These are phyloP conservation scores for Drosophila prostipennis DNA, from an alignment of 2,888 invertebrate genomes.

Conservation along the genomic window DNA sequence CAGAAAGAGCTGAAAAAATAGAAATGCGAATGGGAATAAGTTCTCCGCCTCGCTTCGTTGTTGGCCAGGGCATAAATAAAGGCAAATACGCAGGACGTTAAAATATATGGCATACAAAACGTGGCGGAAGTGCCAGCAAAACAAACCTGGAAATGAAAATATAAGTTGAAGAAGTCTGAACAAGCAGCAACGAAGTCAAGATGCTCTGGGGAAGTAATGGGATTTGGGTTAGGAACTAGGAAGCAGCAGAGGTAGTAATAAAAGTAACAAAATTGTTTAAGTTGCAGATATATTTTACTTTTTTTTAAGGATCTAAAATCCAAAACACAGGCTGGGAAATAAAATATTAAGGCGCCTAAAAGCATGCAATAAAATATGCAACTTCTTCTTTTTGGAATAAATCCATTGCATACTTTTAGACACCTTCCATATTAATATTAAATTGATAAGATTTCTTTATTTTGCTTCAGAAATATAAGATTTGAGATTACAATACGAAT, in stretches of 20 bases:
- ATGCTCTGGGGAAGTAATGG: slow-evolving; percentile 9
- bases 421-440: too few relatives aligned
- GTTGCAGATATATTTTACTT: too few relatives aligned
- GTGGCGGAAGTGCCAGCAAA: slow-evolving; percentile 69
- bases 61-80: slow-evolving; percentile 64
- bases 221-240: not conserved
- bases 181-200: slow-evolving; percentile 18
- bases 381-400: not conserved
- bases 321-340: too few relatives aligned
- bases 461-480: too few relatives aligned
- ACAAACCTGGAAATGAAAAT: slow-evolving; percentile 47
- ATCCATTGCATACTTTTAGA: not conserved
- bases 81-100: slow-evolving; percentile 59
- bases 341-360: too few relatives aligned
- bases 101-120: slow-evolving; percentile 62
- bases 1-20: too few relatives aligned
- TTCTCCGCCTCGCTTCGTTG: not conserved
- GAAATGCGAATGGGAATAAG: too few relatives aligned
- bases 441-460: too few relatives aligned
- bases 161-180: slow-evolving; percentile 20
- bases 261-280: not conserved
- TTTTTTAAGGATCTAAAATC: too few relatives aligned
- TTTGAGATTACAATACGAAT: too few relatives aligned
- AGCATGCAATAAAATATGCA: too few relatives aligned
- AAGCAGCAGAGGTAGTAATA: not conserved